phyloP scores from a whole-genome alignment of 2,888 invertebrate species.

The Limenitis camilla region DNA sequence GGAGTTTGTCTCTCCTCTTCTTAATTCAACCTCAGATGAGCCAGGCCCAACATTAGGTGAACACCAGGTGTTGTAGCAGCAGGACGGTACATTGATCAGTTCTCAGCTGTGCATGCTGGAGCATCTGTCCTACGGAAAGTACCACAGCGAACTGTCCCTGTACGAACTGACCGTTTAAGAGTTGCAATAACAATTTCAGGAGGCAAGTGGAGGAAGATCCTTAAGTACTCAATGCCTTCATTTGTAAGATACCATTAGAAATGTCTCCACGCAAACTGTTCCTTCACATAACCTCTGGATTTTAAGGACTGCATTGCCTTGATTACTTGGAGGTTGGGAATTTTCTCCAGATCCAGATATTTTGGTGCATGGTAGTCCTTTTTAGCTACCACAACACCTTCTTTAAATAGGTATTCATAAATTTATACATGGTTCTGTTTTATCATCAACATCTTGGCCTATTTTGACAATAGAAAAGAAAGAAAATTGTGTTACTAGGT shows the following conservation, averaged over 20 bases:
- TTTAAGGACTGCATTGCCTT: too few species aligned
- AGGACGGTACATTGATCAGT: conserved; percentile 88
- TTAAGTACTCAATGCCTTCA: conserved; percentile 96
- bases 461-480: too few species aligned
- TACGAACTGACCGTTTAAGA: conserved; percentile 90
- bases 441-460: conserved; percentile 99
- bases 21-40: conserved; percentile 93
- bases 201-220: conserved; percentile 96
- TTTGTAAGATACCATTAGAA: conserved; percentile 98
- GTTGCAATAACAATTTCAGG: conserved; percentile 99
- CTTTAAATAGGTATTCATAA: conserved; percentile 98
- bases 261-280: too few species aligned
- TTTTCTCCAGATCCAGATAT: conserved; percentile 95
- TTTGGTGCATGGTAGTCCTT: conserved; percentile 99
- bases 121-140: conserved; percentile 79
- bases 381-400: conserved; percentile 99
- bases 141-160: conserved; percentile 89
- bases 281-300: too few species aligned
- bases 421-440: conserved; percentile 97
- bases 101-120: conserved; percentile 85
- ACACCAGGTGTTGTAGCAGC: conserved; percentile 77
- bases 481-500: too few species aligned
- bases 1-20: too few species aligned
- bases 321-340: conserved; percentile 98
- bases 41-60: conserved; percentile 95